Base-by-base conservation (phyloP, 2,888 invertebrate genomes). In the Zygaena filipendulae region DNA sequence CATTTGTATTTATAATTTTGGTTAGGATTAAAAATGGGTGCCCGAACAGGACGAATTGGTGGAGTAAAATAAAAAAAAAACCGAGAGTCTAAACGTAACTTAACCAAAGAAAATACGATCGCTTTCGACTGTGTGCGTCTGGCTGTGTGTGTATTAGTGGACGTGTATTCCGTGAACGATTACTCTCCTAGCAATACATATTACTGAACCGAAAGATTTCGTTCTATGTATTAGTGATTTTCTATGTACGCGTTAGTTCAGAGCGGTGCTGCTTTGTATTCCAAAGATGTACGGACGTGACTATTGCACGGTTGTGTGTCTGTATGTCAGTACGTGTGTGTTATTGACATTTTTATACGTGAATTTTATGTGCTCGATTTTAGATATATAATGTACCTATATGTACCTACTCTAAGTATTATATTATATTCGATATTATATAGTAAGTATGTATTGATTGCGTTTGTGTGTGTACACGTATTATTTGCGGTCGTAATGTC, bases 271-370 rank as follows among this genome's bases (percentile, higher is more conserved):
- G 47, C 49, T 54, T 51, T 47, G 54, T 52, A 47, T 52, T 52
- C 44, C 39, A 33, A 20, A 29, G 27, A 16, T n/a, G 14, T n/a
- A n/a, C n/a, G n/a, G n/a, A n/a, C n/a, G n/a, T n/a, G n/a, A n/a
- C n/a, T n/a, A n/a, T n/a, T n/a, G n/a, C n/a, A n/a, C n/a, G n/a
- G n/a, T n/a, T n/a, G n/a, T n/a, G n/a, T n/a, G n/a, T n/a, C n/a
- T n/a, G n/a, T 11, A 23, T 28, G 28, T 28, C 23, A 4, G 23
- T 45, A 57, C 69, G 71, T 50, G 68, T 32, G 61, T 59, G 49
- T 57, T 74, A 75, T 75, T 75, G 75, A 75, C 75, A 75, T 77
- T 79, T 77, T 74, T 74, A 69, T 77, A 72, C 63, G 71, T 69
- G 67, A 71, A 75, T 72, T 75, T 66, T 68, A 68, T 67, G 63